Conservation (phyloP, 2,888 invertebrate species). For the Pollenia amentaria region DNA sequence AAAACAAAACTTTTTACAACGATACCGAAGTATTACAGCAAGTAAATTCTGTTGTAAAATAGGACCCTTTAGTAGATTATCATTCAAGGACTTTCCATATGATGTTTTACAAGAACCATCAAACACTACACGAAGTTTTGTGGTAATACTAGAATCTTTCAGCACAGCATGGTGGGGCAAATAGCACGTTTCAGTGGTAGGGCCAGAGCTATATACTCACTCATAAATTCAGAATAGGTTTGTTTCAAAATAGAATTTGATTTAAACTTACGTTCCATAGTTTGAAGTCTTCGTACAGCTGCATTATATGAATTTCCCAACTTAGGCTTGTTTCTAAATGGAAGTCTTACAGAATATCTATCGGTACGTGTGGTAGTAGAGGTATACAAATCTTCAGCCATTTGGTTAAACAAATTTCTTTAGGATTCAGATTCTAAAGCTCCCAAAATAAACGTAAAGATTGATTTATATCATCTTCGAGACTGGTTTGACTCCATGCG, state of each 20-base stretch:
- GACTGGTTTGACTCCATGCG: no score
- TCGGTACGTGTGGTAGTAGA: no score
- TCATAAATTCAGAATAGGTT: conserved; percentile 46
- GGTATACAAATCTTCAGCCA: not conserved
- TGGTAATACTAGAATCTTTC: conserved; percentile 57
- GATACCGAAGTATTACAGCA: no score
- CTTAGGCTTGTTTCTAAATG: conserved; percentile 31
- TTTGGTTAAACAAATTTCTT: not conserved
- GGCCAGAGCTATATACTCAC: conserved; percentile 44
- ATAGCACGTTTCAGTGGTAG: conserved; percentile 20
- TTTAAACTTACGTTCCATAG: conserved; percentile 60
- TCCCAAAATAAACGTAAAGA: conserved; percentile 30
- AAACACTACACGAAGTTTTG: no score
- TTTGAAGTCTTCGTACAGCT: conserved; percentile 32
- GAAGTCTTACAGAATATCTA: no score
- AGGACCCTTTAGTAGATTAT: no score
- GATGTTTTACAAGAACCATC: no score
- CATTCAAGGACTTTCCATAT: no score
- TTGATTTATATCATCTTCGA: no score
- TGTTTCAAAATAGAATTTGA: no score
- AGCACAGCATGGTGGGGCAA: conserved; percentile 63
- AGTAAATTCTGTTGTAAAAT: no score
- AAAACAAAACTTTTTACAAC: no score
- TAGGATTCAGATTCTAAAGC: not conserved
- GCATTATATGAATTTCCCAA: conserved; percentile 38